Percentiles rank a stretch among this genome's conserved stretches.
Conservation (phyloP, 2,888 invertebrate species). For the Eilema griseolum region DNA sequence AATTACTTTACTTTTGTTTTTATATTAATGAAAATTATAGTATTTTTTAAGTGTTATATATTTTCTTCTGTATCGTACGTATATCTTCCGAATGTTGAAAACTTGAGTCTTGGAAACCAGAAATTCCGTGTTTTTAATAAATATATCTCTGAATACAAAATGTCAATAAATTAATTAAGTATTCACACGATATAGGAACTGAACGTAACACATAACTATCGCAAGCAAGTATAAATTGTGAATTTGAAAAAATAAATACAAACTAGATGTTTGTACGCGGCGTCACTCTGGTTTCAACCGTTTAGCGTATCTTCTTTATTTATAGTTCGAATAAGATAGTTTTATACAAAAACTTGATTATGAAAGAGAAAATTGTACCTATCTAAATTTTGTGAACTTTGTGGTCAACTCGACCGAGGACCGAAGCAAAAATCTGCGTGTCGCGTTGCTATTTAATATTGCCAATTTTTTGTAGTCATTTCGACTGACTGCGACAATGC, state of each 20-base stretch:
- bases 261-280: not conserved
- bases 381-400: too few relatives aligned
- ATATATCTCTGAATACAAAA: too few relatives aligned
- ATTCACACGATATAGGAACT: too few relatives aligned
- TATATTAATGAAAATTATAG: not conserved
- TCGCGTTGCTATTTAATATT: not conserved
- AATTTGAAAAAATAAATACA: not conserved
- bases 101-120: not conserved
- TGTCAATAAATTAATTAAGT: too few relatives aligned
- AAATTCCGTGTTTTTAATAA: too few relatives aligned
- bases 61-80: not conserved
- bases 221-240: not conserved
- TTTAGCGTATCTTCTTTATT: not conserved
- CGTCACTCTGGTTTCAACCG: not conserved
- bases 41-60: not conserved
- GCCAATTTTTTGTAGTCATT: not conserved
- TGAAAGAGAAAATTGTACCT: not conserved
- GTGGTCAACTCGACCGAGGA: not conserved
- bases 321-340: too few relatives aligned
- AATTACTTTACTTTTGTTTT: not conserved
- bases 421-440: not conserved
- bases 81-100: not conserved
- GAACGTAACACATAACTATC: not conserved
- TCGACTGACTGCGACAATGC: not conserved
- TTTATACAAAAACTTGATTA: not conserved